A percentile compares a stretch with the other conserved stretches of the same genome.
Evolutionary conservation across 2,888 invertebrate species (phyloP).

Genomic region (Acanthococcus lagerstroemiae): DNA sequence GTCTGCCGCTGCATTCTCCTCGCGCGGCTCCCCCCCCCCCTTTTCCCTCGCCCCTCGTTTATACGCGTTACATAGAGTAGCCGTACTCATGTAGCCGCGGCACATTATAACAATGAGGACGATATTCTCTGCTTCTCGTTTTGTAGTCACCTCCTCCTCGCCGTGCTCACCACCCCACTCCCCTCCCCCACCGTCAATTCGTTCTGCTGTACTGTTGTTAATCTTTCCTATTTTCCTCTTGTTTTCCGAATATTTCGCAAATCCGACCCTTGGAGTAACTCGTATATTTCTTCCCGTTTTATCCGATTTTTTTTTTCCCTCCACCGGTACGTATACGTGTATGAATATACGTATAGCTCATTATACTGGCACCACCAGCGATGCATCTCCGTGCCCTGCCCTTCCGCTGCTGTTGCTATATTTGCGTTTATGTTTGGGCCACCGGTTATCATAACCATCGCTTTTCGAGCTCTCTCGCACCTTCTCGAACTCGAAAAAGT

Average conservation of each 20-base stretch:
- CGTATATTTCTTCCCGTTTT: no score
- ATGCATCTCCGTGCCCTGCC: no score
- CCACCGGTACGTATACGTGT: no score
- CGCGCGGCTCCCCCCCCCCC: neutral
- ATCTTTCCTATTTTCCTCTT: conserved; percentile 28
- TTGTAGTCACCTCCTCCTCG: neutral
- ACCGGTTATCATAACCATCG: no score
- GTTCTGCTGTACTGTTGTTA: neutral
- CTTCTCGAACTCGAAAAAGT: no score
- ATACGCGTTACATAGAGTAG: neutral
- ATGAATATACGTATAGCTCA: no score
- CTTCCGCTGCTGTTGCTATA: no score
- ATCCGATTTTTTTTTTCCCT: no score
- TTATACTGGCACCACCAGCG: no score
- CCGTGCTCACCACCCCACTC: neutral
- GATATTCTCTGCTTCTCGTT: conserved; percentile 5
- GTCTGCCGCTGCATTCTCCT: conserved; percentile 8
- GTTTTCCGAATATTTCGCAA: conserved; percentile 5
- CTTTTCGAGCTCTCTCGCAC: no score
- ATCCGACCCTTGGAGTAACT: neutral
- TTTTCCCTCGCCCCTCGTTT: neutral
- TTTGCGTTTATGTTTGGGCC: no score
- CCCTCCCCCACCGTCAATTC: neutral
- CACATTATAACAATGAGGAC: conserved; percentile 25
- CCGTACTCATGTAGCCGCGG: neutral